Evolutionary conservation across 2,888 invertebrate species (phyloP).

Genomic region (Tachina grossa): DNA sequence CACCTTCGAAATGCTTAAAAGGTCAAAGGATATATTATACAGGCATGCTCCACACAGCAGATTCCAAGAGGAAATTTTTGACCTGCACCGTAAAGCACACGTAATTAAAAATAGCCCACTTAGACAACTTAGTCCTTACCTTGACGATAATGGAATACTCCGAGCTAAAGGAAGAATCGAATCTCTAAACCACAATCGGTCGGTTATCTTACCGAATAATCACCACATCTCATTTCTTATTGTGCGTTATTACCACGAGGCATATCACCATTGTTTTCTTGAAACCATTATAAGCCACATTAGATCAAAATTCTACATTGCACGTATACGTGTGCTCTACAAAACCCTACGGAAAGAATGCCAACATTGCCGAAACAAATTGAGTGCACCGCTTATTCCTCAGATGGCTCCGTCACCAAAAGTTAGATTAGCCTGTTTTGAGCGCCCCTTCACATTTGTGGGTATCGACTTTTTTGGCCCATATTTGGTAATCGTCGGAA

Average conservation of each 20-base stretch:
- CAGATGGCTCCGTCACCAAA: background rate
- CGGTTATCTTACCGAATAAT: conserved; percentile 2
- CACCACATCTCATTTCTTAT: conserved; percentile 5
- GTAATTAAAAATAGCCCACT: conserved; percentile 15
- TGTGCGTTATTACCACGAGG: conserved; percentile 10
- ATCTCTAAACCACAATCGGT: background rate
- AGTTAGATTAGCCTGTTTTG: conserved; percentile 6
- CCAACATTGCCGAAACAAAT: background rate
- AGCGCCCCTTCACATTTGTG: background rate
- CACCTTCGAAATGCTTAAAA: conserved; percentile 11
- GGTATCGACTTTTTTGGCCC: conserved; percentile 8
- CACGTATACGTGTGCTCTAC: conserved; percentile 12
- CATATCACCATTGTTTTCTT: conserved; percentile 9
- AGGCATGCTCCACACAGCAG: background rate
- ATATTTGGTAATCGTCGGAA: conserved; percentile 50
- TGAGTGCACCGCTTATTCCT: background rate
- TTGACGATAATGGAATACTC: background rate
- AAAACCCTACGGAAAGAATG: conserved; percentile 2
- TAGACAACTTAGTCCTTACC: conserved; percentile 9
- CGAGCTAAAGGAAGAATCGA: background rate
- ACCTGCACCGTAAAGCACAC: background rate
- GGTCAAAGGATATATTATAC: background rate
- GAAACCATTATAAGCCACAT: conserved; percentile 18
- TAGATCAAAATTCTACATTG: background rate
- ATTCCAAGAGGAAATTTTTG: background rate